A percentile compares a stretch with the other conserved stretches of the same genome.
Evolutionary conservation across 2,113 vertebrate genomes (phyloP).

Genomic region (Polypterus senegalus): DNA sequence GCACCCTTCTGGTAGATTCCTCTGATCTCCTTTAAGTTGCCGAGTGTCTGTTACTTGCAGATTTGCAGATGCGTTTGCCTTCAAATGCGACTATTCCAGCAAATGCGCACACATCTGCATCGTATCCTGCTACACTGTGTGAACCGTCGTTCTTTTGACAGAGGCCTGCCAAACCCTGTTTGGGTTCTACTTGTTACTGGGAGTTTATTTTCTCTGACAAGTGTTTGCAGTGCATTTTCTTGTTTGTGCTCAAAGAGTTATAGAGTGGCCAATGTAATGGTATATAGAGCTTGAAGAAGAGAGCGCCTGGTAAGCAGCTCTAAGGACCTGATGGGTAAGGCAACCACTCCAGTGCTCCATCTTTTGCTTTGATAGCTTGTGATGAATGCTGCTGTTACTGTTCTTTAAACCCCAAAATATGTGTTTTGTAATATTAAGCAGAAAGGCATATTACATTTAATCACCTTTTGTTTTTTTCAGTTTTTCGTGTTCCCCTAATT

Average conservation of each 20-base stretch:
- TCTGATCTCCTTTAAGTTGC: conserved; percentile 33
- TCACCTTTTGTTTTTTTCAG: too few species aligned
- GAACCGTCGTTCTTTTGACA: too few species aligned
- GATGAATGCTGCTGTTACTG: not conserved
- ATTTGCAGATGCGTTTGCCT: conserved; percentile 14
- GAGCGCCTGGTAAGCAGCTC: not conserved
- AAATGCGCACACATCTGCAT: too few species aligned
- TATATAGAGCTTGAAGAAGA: too few species aligned
- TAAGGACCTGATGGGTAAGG: conserved; percentile 1
- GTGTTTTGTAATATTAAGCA: not conserved
- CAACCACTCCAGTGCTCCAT: not conserved
- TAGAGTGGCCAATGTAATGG: too few species aligned
- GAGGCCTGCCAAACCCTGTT: too few species aligned
- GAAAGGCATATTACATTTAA: not conserved
- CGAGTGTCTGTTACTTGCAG: conserved; percentile 19
- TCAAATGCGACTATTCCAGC: not conserved
- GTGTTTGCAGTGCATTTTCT: too few species aligned
- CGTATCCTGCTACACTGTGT: too few species aligned
- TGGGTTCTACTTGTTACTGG: too few species aligned
- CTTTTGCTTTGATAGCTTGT: not conserved
- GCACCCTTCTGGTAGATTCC: conserved; percentile 28
- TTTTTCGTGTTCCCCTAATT: too few species aligned
- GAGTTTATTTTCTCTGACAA: too few species aligned
- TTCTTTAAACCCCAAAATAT: conserved; percentile 8
- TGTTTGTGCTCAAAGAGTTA: too few species aligned